Base-by-base conservation (phyloP, 2,888 invertebrate genomes). In the Philopedon plagiatum region DNA sequence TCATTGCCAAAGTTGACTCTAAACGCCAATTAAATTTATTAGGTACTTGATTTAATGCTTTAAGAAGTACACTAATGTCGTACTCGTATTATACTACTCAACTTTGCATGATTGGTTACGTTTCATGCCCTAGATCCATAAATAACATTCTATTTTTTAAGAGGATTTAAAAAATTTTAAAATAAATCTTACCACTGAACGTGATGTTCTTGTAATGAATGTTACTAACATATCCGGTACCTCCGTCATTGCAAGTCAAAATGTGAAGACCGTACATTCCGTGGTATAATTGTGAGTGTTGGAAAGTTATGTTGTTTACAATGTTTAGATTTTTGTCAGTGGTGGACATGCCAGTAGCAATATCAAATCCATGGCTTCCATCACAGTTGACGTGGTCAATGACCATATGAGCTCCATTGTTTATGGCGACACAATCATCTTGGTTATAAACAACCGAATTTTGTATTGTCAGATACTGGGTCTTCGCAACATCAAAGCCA, bases 401-500 rank as follows among this genome's bases (percentile, higher is more conserved):
- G 0, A 69, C 29, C 34, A 77, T 75, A 29, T 76, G 70, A 1
- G 72, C 56, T 15, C 77, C 78, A 11, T 67, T 58, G n/a, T 76
- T 76, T 3, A 78, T 64, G n/a, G 76, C 78, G 1, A 78, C 57
- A 64, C 78, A 78, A 39, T 78, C 78, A 44, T 78, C 78, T 64
- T 78, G 78, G 61, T 78, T 78, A 15, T 73, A 68, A 3, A 78
- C 77, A 13, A 69, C 62, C 19, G 65, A 56, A 41, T 76, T 63
- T 34, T 71, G 74, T 23, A 78, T 74, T 23, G 71, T 68, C 5
- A 78, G 11, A 64, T 76, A 75, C 4, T 66, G 56, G 5, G 77
- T 57, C 15, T 71, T 70, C 18, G 62, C 70, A 15, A 78, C 63
- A 23, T 77, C 77, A 60, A 78, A 76, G 61, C 76, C 78, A 37